These are phyloP conservation scores for Aphodius sticticus DNA, from an alignment of 2,888 invertebrate species.

Conservation along the genomic window DNA sequence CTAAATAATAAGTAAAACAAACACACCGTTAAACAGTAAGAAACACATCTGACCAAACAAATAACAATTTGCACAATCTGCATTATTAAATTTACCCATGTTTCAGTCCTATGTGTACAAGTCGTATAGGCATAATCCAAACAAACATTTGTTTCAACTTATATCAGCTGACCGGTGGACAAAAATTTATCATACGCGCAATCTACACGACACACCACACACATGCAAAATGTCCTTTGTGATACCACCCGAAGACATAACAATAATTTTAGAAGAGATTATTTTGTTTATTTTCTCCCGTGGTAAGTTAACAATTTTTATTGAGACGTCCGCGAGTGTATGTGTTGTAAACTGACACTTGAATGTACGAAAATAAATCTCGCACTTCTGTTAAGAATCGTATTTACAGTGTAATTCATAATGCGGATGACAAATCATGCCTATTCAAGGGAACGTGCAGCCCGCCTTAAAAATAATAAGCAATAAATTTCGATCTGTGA, in stretches of 20 bases:
- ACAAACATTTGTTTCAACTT: neutral
- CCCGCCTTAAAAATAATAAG: neutral
- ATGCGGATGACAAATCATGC: neutral
- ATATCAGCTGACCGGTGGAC: neutral
- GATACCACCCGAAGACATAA: neutral
- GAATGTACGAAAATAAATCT: constrained; percentile 4
- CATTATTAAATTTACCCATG: neutral
- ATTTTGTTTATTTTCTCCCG: neutral
- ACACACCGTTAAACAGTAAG: neutral
- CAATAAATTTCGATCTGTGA: neutral
- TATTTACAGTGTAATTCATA: neutral
- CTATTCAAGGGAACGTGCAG: neutral
- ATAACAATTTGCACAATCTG: neutral
- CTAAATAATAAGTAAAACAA: constrained; percentile 6
- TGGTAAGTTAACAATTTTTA: constrained; percentile 4
- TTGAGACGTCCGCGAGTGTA: constrained; percentile 4
- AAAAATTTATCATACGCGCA: no score
- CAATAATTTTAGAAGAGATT: neutral
- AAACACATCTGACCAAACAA: neutral
- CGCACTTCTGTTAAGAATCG: constrained; percentile 4
- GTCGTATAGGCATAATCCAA: neutral
- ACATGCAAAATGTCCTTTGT: neutral
- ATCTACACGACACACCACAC: neutral
- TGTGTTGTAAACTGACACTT: neutral
- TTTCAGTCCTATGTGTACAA: neutral